These are phyloP conservation scores for Aphodius sticticus DNA, from an alignment of 2,888 invertebrate genomes.

Conservation along the genomic window DNA sequence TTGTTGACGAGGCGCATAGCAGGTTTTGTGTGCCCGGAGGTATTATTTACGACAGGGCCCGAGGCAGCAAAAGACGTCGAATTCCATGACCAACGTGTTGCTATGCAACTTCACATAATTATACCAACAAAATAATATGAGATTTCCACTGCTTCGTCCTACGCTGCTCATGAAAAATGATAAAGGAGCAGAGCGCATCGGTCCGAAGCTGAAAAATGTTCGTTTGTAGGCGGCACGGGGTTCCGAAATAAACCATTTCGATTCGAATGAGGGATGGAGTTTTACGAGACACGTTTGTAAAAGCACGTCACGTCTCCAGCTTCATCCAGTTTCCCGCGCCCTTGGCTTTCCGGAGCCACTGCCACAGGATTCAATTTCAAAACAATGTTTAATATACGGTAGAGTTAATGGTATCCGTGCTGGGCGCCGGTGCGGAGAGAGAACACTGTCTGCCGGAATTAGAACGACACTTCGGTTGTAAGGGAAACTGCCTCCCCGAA, in stretches of 20 bases:
- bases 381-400: background rate
- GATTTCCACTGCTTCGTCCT: background rate
- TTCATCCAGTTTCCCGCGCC: background rate
- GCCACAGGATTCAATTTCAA: background rate
- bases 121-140: background rate
- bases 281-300: slow-evolving; percentile 4
- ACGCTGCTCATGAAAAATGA: background rate
- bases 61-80: too few species aligned
- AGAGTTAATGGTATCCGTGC: background rate
- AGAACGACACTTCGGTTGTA: background rate
- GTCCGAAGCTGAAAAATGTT: background rate
- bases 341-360: background rate
- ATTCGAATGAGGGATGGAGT: background rate
- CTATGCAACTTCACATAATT: background rate
- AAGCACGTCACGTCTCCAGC: background rate
- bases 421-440: background rate
- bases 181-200: background rate
- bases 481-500: background rate
- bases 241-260: background rate
- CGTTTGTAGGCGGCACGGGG: background rate
- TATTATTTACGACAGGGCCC: too few species aligned
- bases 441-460: background rate
- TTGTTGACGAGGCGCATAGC: too few species aligned
- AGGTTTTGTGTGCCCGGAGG: too few species aligned
- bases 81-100: too few species aligned